Evolutionary conservation across 2,888 invertebrate species (phyloP).

Genomic region (Coenonympha glycerion): DNA sequence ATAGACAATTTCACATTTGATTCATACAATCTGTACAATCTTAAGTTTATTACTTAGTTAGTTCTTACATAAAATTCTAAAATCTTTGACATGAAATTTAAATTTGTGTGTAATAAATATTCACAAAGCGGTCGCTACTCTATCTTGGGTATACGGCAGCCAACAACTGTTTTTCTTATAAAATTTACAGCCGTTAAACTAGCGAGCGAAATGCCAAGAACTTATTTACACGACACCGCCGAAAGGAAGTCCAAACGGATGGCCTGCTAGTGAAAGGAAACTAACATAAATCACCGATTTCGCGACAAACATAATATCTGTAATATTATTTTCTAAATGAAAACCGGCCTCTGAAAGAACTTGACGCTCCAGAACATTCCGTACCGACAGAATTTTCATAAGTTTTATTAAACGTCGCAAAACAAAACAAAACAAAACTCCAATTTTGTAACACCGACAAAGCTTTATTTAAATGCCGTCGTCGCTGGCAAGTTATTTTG

Average conservation of each 20-base stretch:
- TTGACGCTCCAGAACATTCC: conserved; percentile 38
- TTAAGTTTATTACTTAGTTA: neutral
- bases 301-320: conserved; percentile 57
- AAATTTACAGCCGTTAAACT: conserved; percentile 62
- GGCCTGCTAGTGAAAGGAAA: conserved; percentile 53
- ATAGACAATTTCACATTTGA: no score
- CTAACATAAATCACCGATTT: conserved; percentile 65
- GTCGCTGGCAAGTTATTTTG: conserved; percentile 36
- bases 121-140: conserved; percentile 40
- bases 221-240: conserved; percentile 64
- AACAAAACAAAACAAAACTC: conserved; percentile 41
- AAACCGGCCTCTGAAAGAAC: conserved; percentile 37
- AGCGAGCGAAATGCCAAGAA: conserved; percentile 58
- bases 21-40: no score
- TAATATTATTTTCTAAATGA: conserved; percentile 54
- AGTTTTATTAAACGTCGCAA: conserved; percentile 44
- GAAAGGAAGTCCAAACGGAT: conserved; percentile 63
- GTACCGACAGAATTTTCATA: conserved; percentile 48
- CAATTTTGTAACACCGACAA: conserved; percentile 47
- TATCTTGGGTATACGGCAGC: conserved; percentile 17
- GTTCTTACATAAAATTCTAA: neutral
- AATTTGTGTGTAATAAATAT: conserved; percentile 39
- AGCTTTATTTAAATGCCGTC: conserved; percentile 43
- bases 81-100: conserved; percentile 2
- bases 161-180: conserved; percentile 44